A percentile compares a stretch with the other conserved stretches of the same genome.
Conservation (phyloP, 53 echinoderm and acorn worm species). For the Antedon mediterranea region DNA sequence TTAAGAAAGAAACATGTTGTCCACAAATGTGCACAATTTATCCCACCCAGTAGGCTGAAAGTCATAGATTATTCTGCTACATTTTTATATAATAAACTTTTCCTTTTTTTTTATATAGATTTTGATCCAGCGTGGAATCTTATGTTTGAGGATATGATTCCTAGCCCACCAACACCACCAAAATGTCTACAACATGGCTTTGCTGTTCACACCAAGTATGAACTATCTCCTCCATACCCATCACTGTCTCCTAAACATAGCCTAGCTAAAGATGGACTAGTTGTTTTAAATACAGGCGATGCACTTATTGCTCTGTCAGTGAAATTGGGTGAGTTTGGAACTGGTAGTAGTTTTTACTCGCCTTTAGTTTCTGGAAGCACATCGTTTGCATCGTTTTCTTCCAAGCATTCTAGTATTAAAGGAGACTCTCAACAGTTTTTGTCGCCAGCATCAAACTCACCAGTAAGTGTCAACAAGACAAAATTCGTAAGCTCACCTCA, state of each 20-base stretch:
- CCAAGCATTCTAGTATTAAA: not conserved
- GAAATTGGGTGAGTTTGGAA: slow-evolving; percentile 5
- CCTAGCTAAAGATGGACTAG: slow-evolving; percentile 86
- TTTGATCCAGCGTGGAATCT: not conserved
- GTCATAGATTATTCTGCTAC: too few species aligned
- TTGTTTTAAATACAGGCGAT: slow-evolving; percentile 83
- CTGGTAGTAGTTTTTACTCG: slow-evolving; percentile 6
- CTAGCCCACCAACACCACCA: slow-evolving; percentile 50
- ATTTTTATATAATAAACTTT: too few species aligned
- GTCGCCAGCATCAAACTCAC: not conserved
- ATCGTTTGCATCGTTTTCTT: not conserved
- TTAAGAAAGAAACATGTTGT: too few species aligned
- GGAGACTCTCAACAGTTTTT: not conserved
- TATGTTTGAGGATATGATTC: slow-evolving; percentile 3
- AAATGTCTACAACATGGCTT: slow-evolving; percentile 82
- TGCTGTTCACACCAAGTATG: slow-evolving; percentile 89
- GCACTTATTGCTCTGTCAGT: slow-evolving; percentile 53
- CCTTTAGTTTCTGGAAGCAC: not conserved
- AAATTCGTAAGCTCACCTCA: not conserved
- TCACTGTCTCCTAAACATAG: slow-evolving; percentile 91
- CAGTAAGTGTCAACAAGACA: not conserved
- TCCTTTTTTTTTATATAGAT: not conserved
- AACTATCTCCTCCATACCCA: slow-evolving; percentile 91
- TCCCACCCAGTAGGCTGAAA: too few species aligned
- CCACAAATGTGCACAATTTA: too few species aligned